Base-by-base conservation (phyloP, 2,888 invertebrate genomes). In the Ectemnius cavifrons region DNA sequence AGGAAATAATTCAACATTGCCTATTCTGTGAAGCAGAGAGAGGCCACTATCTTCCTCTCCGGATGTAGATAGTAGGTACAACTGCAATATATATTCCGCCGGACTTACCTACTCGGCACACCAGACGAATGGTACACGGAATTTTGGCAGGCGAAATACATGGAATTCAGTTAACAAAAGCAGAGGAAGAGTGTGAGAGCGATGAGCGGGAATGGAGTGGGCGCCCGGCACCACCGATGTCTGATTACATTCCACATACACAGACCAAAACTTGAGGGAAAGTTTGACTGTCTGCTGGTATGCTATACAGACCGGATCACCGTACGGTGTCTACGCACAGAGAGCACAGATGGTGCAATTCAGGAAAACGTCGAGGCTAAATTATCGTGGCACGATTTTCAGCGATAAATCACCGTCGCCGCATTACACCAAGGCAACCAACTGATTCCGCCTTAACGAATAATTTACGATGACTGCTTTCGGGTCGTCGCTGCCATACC, bases 291-390 rank as follows among this genome's bases (percentile, higher is more conserved):
- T 23, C 23, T 23, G 23, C 23, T 23, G 23, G 23, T 23, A 23
- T 52, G 62, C 20, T 47, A 52, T 46, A 61, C 45, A 56, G 20
- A 45, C 16, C 5, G 62, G 23, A 14, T 27, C n/a, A 18, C 72
- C 71, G 47, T 66, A 4, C 37, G 6, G 37, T 37, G 37, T 63
- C 52, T 66, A 58, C 61, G 76, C 71, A 37, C 37, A 37, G 37
- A 66, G 70, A 70, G 68, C 64, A 64, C 78, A 75, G 75, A 78
- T 79, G 76, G 73, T 73, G 78, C 69, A 79, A 79, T 78, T 73
- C 67, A 47, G 62, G 79, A 78, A 76, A 78, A 73, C 60, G 76
- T 67, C 78, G 69, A 27, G 75, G 63, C 62, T 79, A 72, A 78
- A 79, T 79, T 79, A 76, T 63, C 67, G 56, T 18, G 73, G 76